Base-by-base conservation (phyloP, 2,888 invertebrate genomes). In the Drosophila niveifrons region DNA sequence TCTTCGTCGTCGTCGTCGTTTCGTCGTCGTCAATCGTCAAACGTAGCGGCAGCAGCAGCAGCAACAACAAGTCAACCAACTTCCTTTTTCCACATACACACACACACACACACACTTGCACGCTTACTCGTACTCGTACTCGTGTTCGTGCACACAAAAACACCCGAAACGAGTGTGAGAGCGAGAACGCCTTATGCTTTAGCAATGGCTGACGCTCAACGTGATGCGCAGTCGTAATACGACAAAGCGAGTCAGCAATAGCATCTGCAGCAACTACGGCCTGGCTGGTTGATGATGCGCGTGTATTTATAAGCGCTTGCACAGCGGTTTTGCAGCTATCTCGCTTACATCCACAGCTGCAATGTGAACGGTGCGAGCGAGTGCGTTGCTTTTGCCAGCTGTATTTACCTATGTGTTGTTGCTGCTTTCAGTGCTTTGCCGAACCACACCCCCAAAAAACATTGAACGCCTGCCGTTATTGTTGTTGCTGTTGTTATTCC, bases 341-440 rank as follows among this genome's bases (percentile, higher is more conserved):
- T 50, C 58, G 55, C 50, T 72, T 72, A 47, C 67, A n/a, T 2
- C 28, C 17, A 47, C 23, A n/a, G 11, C 6, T 4, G 15, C 1
- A 0, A 6, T 7, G 31, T 3, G 15, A 2, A 4, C 11, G 3
- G 88, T 46, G 56, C 31, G 58, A 88, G 71, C 55, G 80, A 64
- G 82, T 28, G 31, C 64, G 75, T 68, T 55, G 61, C 66, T 18
- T 48, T 41, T 57, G 67, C 70, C 85, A 82, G 78, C 80, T 83
- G 83, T 83, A 83, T 85, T 83, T 83, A 83, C 82, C 86, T 85
- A 78, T 85, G 78, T 78, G 82, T 80, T 83, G 86, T 88, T 85
- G 77, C 66, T 86, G 68, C 63, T 56, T 66, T 66, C 18, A 47
- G 56, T 55, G 72, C 53, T 51, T 57, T 51, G 44, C 43, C 41